Conservation (phyloP, 2,888 invertebrate species). For the Polyommatus icarus region DNA sequence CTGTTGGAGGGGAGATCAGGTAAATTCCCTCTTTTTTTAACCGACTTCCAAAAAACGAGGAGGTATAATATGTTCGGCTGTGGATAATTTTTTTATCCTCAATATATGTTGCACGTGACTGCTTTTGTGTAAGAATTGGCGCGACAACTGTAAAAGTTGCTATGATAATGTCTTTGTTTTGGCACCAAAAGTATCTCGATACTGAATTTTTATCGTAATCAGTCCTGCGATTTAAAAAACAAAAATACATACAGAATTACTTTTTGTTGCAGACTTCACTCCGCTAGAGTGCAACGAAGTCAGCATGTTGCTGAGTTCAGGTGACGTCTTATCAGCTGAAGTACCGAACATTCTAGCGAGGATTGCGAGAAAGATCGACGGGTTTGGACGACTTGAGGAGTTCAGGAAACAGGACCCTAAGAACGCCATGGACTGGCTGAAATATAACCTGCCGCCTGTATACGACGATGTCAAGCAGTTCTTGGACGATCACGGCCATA, state of each 20-base stretch:
- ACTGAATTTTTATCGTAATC: too few relatives aligned
- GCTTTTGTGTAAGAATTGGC: too few relatives aligned
- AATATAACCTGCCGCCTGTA: conserved; percentile 69
- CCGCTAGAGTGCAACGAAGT: conserved; percentile 85
- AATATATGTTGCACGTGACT: too few relatives aligned
- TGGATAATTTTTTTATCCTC: too few relatives aligned
- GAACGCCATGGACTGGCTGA: conserved; percentile 81
- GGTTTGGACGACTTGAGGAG: conserved; percentile 65
- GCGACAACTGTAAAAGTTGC: too few relatives aligned
- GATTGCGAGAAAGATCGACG: conserved; percentile 66
- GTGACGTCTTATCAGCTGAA: conserved; percentile 88
- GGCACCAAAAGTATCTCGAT: too few relatives aligned
- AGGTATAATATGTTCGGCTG: too few relatives aligned
- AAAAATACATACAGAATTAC: neutral
- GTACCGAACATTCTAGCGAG: conserved; percentile 80
- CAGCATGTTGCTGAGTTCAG: conserved; percentile 83
- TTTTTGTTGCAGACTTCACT: conserved; percentile 76
- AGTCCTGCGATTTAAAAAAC: too few relatives aligned
- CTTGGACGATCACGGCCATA: conserved; percentile 85
- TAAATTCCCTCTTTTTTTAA: conserved; percentile 46
- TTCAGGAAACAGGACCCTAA: conserved; percentile 73
- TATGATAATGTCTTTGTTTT: too few relatives aligned
- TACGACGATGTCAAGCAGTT: conserved; percentile 78
- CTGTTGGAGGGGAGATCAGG: conserved; percentile 74
- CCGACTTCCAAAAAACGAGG: too few relatives aligned